Evolutionary conservation across 1,140 invertebrate genomes (phyloP).

Genomic region (Drosophila arizonae): DNA sequence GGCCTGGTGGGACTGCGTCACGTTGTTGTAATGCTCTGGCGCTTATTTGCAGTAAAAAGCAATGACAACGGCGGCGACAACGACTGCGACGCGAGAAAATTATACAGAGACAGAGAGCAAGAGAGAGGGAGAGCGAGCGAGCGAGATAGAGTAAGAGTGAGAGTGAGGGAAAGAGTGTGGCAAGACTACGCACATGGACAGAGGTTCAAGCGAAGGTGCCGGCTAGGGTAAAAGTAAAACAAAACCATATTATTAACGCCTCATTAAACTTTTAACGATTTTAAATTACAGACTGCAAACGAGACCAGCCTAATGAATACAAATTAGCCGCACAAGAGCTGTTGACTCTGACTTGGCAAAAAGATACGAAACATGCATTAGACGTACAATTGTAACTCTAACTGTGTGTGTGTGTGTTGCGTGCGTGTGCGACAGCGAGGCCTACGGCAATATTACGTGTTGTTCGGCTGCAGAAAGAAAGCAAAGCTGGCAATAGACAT

Average conservation of each 20-base stretch:
- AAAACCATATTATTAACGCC: constrained; percentile 81
- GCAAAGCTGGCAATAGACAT: background rate
- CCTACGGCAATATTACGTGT: too few relatives aligned
- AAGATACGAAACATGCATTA: constrained; percentile 28
- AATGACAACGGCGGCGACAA: constrained; percentile 68
- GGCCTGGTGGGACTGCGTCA: constrained; percentile 31
- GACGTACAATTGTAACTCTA: constrained; percentile 10
- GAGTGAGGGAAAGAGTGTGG: background rate
- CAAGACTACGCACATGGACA: background rate
- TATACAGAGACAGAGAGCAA: constrained; percentile 40
- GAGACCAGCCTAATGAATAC: constrained; percentile 74
- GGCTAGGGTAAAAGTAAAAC: constrained; percentile 63
- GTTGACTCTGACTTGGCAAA: constrained; percentile 14
- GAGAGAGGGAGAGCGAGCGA: background rate
- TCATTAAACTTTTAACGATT: constrained; percentile 82
- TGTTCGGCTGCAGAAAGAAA: background rate
- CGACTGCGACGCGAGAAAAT: constrained; percentile 56
- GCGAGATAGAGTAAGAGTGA: background rate
- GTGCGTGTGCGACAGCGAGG: too few relatives aligned
- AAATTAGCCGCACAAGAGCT: constrained; percentile 67
- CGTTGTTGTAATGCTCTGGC: constrained; percentile 56
- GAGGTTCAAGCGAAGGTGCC: background rate
- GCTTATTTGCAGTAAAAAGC: constrained; percentile 78
- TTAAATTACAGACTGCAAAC: constrained; percentile 75
- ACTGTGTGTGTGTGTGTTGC: background rate